Evolutionary conservation across 1,140 invertebrate species (phyloP).

Genomic region (Colletes latitarsis): DNA sequence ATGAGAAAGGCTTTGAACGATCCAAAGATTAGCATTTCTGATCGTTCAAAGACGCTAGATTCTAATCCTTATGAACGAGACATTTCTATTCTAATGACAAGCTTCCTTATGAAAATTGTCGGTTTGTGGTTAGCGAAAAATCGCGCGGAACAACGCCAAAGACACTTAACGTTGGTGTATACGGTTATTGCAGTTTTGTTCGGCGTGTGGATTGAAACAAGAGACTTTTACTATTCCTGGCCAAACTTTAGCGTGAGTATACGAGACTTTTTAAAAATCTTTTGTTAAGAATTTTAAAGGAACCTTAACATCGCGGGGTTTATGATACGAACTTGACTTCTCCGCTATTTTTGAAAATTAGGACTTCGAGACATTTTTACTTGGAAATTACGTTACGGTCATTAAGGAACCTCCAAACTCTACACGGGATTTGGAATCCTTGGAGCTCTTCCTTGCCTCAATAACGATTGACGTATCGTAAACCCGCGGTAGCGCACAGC

Average conservation of each 20-base stretch:
- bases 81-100: conserved; percentile 37
- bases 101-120: conserved; percentile 47
- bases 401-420: too few relatives aligned
- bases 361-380: too few relatives aligned
- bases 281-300: too few relatives aligned
- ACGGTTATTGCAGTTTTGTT: conserved; percentile 4
- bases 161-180: conserved; percentile 18
- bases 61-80: neutral
- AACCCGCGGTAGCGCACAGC: too few relatives aligned
- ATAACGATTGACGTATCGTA: too few relatives aligned
- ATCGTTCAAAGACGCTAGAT: neutral
- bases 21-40: neutral
- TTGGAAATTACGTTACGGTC: too few relatives aligned
- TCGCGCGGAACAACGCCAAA: neutral
- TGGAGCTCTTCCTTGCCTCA: too few relatives aligned
- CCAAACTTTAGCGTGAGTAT: conserved; percentile 53
- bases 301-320: too few relatives aligned
- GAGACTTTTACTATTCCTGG: conserved; percentile 43
- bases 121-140: conserved; percentile 50
- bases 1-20: neutral
- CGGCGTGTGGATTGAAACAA: neutral
- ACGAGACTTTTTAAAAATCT: neutral
- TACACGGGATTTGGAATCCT: too few relatives aligned
- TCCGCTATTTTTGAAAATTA: too few relatives aligned
- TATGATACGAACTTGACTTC: too few relatives aligned